Conservation (phyloP, 2,888 invertebrate species). For the Parasteatoda lunata region DNA sequence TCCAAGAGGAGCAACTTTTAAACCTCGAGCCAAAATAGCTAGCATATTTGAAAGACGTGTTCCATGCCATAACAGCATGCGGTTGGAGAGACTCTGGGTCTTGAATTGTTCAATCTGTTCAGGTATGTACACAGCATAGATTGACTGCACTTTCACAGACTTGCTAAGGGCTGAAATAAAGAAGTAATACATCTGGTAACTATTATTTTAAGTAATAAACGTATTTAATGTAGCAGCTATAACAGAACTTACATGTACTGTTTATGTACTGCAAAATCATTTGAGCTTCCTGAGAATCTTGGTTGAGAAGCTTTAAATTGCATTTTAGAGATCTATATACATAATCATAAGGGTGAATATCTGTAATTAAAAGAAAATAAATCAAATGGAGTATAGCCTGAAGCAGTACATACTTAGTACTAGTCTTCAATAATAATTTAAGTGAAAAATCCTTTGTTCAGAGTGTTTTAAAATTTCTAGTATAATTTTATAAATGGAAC, state of each 20-base stretch:
- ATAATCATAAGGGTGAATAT: slow-evolving; percentile 76
- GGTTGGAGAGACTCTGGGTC: slow-evolving; percentile 56
- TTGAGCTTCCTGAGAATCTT: slow-evolving; percentile 75
- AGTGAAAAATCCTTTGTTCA: no score
- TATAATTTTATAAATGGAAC: no score
- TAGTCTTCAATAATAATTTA: background rate
- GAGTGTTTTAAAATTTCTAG: no score
- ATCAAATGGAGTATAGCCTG: background rate
- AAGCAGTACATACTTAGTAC: background rate
- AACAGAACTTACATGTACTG: slow-evolving; percentile 73
- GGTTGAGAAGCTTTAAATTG: slow-evolving; percentile 74
- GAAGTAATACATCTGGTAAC: background rate
- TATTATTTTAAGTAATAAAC: background rate
- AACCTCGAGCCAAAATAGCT: slow-evolving; percentile 76
- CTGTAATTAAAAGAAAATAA: slow-evolving; percentile 70
- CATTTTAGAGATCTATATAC: slow-evolving; percentile 75
- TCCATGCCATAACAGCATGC: slow-evolving; percentile 76
- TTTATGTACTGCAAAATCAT: slow-evolving; percentile 77
- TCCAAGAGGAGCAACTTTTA: slow-evolving; percentile 76
- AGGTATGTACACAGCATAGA: slow-evolving; percentile 44
- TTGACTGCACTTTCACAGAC: slow-evolving; percentile 28
- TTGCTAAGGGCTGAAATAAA: slow-evolving; percentile 13
- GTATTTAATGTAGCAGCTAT: background rate
- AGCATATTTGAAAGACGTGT: slow-evolving; percentile 76
- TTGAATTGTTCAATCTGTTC: slow-evolving; percentile 37